A percentile compares a stretch with the other conserved stretches of the same genome.
phyloP scores from a whole-genome alignment of 2,797 vertebrate genomes.

The Xenops minutus region DNA sequence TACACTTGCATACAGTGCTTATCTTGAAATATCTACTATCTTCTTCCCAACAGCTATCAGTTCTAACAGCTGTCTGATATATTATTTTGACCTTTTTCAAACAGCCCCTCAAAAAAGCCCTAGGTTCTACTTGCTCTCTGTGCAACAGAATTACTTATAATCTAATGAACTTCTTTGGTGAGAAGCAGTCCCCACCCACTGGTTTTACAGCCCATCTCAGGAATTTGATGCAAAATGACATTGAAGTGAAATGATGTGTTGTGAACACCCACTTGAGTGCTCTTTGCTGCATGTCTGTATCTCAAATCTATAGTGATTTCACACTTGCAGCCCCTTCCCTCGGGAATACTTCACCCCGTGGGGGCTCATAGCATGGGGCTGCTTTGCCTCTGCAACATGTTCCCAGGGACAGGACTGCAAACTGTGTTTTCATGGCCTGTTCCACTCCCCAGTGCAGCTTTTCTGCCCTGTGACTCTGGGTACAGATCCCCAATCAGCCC shows the following conservation, averaged over 20 bases:
- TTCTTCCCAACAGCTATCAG: not conserved
- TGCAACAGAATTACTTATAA: constrained; percentile 51
- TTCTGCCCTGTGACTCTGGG: not conserved
- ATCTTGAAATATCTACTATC: not conserved
- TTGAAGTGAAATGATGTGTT: not conserved
- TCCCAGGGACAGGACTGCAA: not conserved
- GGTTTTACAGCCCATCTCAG: constrained; percentile 32
- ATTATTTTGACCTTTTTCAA: constrained; percentile 42
- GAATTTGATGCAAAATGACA: constrained; percentile 37
- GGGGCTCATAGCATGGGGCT: not conserved
- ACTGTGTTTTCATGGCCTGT: fast-evolving
- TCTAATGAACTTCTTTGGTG: constrained; percentile 57
- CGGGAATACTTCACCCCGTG: not conserved
- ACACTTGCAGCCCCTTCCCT: not conserved
- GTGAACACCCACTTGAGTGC: constrained; percentile 35
- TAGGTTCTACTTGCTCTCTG: constrained; percentile 19
- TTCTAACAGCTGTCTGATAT: not conserved
- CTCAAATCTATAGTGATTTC: not conserved
- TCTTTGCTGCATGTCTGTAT: not conserved
- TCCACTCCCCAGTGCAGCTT: not conserved
- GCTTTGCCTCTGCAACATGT: not conserved
- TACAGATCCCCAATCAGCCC: fast-evolving
- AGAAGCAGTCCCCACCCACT: constrained; percentile 45
- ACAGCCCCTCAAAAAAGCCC: constrained; percentile 36
- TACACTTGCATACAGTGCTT: not conserved